phyloP scores from a whole-genome alignment of 2,888 invertebrate species.

The Lithophane socia region DNA sequence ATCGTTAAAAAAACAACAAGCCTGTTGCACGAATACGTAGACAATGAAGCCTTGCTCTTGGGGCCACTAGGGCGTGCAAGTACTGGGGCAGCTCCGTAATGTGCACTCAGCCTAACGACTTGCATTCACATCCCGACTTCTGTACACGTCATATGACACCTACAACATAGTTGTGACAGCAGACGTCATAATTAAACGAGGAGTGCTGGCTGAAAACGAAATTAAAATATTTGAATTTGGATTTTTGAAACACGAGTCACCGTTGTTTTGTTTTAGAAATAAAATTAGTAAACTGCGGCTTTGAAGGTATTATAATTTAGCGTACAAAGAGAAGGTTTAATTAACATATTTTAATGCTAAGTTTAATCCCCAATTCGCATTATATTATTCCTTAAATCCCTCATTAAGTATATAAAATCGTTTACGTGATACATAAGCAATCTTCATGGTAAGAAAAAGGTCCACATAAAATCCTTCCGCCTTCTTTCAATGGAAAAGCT shows the following conservation, averaged over 20 bases:
- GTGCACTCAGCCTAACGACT: slow-evolving; percentile 83
- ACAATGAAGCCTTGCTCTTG: slow-evolving; percentile 63
- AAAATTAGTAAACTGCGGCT: slow-evolving; percentile 24
- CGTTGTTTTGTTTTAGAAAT: slow-evolving; percentile 29
- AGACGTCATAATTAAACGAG: slow-evolving; percentile 31
- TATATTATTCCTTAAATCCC: background rate
- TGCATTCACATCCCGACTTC: slow-evolving; percentile 73
- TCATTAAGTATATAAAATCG: background rate
- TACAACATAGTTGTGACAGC: slow-evolving; percentile 33
- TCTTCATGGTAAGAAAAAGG: slow-evolving; percentile 48
- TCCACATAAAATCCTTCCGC: slow-evolving; percentile 33
- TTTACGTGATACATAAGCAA: slow-evolving; percentile 29
- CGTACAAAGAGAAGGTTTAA: slow-evolving; percentile 18
- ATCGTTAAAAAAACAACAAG: slow-evolving; percentile 51
- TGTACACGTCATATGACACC: slow-evolving; percentile 28
- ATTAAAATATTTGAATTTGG: background rate
- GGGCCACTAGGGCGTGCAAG: slow-evolving; percentile 65
- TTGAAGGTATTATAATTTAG: slow-evolving; percentile 22
- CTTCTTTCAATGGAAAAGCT: slow-evolving; percentile 59
- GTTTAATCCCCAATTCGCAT: slow-evolving; percentile 8
- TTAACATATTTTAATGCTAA: slow-evolving; percentile 22
- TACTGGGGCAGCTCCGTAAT: slow-evolving; percentile 70
- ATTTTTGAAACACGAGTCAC: background rate
- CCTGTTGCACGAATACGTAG: slow-evolving; percentile 62
- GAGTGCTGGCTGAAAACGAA: slow-evolving; percentile 15